These are phyloP conservation scores for Iselma pallidipennis DNA, from an alignment of 2,888 invertebrate species.

Conservation along the genomic window DNA sequence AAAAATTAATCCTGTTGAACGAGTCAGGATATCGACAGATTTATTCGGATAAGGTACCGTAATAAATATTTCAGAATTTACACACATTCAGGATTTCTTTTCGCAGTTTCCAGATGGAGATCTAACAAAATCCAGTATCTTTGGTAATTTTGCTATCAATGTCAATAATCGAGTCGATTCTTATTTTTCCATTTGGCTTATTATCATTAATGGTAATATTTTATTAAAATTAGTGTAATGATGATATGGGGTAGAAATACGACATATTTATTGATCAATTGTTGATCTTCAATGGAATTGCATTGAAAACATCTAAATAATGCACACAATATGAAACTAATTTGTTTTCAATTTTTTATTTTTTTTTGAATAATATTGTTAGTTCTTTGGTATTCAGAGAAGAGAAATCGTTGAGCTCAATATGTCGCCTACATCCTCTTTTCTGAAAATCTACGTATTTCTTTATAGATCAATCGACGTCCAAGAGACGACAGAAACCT, in stretches of 20 bases:
- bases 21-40: no score
- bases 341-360: not conserved
- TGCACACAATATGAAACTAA: not conserved
- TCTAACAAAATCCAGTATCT: no score
- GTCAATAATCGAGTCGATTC: not conserved
- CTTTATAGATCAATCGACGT: conserved; percentile 18
- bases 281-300: not conserved
- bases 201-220: not conserved
- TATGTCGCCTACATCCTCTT: conserved; percentile 13
- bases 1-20: no score
- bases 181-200: not conserved
- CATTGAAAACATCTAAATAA: no score
- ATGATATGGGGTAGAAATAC: not conserved
- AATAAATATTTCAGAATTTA: no score
- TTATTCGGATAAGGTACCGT: no score
- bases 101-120: no score
- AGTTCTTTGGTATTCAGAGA: no score
- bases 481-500: conserved; percentile 13
- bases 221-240: not conserved
- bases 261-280: not conserved
- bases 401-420: conserved; percentile 2
- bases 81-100: no score
- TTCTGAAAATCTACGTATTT: conserved; percentile 13
- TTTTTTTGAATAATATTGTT: no score
- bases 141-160: not conserved